Evolutionary conservation across 1,140 invertebrate species (phyloP).

Genomic region (Coenobita brevimanus): DNA sequence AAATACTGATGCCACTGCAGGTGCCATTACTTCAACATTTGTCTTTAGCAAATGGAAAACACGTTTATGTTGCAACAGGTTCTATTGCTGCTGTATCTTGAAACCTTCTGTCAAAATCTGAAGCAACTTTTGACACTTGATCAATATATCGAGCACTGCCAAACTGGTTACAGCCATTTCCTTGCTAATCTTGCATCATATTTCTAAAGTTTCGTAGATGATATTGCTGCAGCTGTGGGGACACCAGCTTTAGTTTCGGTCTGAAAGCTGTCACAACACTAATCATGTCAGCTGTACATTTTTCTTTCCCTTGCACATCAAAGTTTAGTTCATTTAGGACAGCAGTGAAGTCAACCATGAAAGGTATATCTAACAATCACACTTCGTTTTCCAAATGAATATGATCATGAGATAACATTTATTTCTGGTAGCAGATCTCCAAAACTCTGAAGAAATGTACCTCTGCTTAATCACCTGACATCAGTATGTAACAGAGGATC

Average conservation of each 20-base stretch:
- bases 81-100: conserved; percentile 21
- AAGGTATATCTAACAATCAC: conserved; percentile 29
- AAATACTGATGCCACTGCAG: background rate
- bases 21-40: conserved; percentile 5
- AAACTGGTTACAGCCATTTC: conserved; percentile 11
- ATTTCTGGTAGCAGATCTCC: conserved; percentile 38
- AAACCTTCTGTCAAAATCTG: conserved; percentile 33
- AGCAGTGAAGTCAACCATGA: conserved; percentile 37
- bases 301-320: conserved; percentile 3
- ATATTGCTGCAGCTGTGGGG: conserved; percentile 2
- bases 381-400: conserved; percentile 8
- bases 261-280: conserved; percentile 28
- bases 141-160: conserved; percentile 15
- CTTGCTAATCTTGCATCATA: background rate
- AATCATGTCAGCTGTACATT: conserved; percentile 29
- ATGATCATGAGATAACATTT: background rate
- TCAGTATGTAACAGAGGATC: conserved; percentile 31
- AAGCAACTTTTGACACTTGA: conserved; percentile 1
- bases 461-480: conserved; percentile 40
- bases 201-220: conserved; percentile 15
- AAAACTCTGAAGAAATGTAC: conserved; percentile 33
- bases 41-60: conserved; percentile 23
- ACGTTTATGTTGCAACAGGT: conserved; percentile 24
- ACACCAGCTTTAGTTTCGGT: conserved; percentile 11
- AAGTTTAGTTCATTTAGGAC: conserved; percentile 34